Evolutionary conservation across 1,140 invertebrate species (phyloP).

Genomic region (Zaprionus tsacasi): DNA sequence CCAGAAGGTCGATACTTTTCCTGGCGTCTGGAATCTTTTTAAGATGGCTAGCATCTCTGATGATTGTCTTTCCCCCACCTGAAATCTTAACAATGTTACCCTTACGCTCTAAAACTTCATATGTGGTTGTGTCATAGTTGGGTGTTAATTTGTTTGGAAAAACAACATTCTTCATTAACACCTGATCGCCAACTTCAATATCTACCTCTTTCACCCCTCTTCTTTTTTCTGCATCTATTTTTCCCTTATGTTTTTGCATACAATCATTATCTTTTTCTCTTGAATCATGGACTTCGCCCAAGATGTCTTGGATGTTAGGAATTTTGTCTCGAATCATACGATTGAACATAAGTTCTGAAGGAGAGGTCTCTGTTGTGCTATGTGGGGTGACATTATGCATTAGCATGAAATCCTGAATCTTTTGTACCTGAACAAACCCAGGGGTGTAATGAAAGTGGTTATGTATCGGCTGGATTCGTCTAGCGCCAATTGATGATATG

Average conservation of each 20-base stretch:
- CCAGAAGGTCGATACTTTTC: neutral
- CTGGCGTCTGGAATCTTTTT: constrained; percentile 4
- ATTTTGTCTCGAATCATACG: constrained; percentile 11
- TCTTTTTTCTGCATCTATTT: no score
- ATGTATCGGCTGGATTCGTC: neutral
- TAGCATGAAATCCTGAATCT: constrained; percentile 21
- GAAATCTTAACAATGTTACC: constrained; percentile 4
- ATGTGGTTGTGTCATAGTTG: constrained; percentile 4
- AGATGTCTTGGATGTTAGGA: neutral
- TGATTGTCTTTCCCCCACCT: constrained; percentile 9
- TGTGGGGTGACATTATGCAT: constrained; percentile 20
- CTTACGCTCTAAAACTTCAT: constrained; percentile 20
- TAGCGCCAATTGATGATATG: neutral
- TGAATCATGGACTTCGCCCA: neutral
- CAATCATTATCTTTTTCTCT: neutral
- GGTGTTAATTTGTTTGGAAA: no score
- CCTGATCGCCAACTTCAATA: no score
- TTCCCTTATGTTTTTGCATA: constrained; percentile 5
- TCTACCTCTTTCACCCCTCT: no score
- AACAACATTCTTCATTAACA: no score
- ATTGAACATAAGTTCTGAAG: constrained; percentile 5
- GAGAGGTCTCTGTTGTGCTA: constrained; percentile 10
- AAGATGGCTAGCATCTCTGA: neutral
- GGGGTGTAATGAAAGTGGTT: neutral
- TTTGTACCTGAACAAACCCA: neutral